Evolutionary conservation across 1,140 invertebrate species (phyloP).

Genomic region (Pachyrhynchus sulphureomaculatus): DNA sequence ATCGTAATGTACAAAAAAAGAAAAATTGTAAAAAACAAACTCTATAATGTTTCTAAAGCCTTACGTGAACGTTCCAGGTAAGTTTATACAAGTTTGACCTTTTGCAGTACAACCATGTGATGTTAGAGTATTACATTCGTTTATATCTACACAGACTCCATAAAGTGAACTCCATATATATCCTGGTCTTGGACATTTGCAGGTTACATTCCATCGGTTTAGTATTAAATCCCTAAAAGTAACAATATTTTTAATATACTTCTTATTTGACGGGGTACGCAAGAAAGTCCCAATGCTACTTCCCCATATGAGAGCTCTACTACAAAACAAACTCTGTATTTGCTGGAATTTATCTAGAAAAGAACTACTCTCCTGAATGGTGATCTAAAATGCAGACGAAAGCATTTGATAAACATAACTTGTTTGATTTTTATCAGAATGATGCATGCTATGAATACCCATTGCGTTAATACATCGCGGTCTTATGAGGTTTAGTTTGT

Average conservation of each 20-base stretch:
- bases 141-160: conserved; percentile 63
- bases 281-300: not conserved
- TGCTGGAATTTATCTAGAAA: too few species aligned
- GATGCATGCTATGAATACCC: too few species aligned
- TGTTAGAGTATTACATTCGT: conserved; percentile 58
- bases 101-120: conserved; percentile 21
- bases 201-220: conserved; percentile 63
- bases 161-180: conserved; percentile 60
- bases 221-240: conserved; percentile 52
- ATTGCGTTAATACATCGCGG: too few species aligned
- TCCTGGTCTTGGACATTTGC: conserved; percentile 55
- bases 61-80: conserved; percentile 51
- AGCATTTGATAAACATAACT: too few species aligned
- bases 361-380: too few species aligned
- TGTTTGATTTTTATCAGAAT: too few species aligned
- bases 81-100: conserved; percentile 59
- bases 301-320: too few species aligned
- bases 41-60: not conserved
- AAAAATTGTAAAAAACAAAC: not conserved
- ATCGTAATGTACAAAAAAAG: too few species aligned
- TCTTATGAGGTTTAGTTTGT: too few species aligned
- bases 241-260: not conserved
- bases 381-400: too few species aligned
- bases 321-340: too few species aligned
- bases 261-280: not conserved